Evolutionary conservation across 2,888 invertebrate genomes (phyloP).

Genomic region (Meta bourneti): DNA sequence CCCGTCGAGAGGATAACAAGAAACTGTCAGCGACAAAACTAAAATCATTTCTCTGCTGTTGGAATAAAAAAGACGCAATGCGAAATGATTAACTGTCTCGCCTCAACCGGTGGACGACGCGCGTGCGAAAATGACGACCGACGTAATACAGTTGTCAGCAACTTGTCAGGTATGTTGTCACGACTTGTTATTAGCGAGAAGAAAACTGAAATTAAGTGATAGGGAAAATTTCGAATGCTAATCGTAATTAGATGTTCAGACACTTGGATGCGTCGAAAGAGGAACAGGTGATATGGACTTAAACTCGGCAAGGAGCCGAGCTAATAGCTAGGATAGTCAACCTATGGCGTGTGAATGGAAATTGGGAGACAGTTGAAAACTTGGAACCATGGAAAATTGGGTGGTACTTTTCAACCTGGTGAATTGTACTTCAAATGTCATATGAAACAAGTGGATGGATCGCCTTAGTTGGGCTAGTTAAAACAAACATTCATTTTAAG

Average conservation of each 20-base stretch:
- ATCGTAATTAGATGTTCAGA: constrained; percentile 70
- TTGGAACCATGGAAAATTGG: no score
- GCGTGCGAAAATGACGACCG: constrained; percentile 68
- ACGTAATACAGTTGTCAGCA: constrained; percentile 74
- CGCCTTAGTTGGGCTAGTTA: no score
- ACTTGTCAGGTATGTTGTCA: constrained; percentile 73
- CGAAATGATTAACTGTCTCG: constrained; percentile 42
- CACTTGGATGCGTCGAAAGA: not conserved
- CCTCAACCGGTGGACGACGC: constrained; percentile 30
- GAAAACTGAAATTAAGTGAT: constrained; percentile 68
- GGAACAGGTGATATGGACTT: no score
- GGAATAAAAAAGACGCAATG: not conserved
- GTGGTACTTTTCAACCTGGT: no score
- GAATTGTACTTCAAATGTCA: no score
- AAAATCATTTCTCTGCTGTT: not conserved
- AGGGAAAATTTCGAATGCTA: constrained; percentile 44
- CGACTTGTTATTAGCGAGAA: constrained; percentile 54
- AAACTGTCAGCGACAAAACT: not conserved
- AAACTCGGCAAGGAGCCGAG: no score
- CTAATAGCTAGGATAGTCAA: no score
- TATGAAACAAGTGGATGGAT: no score
- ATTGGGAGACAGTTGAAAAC: no score
- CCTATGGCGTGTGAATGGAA: no score
- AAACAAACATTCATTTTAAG: no score
- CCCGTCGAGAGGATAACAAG: not conserved